phyloP scores from a whole-genome alignment of 2,888 invertebrate species.

The Ennomos fuscantarius region DNA sequence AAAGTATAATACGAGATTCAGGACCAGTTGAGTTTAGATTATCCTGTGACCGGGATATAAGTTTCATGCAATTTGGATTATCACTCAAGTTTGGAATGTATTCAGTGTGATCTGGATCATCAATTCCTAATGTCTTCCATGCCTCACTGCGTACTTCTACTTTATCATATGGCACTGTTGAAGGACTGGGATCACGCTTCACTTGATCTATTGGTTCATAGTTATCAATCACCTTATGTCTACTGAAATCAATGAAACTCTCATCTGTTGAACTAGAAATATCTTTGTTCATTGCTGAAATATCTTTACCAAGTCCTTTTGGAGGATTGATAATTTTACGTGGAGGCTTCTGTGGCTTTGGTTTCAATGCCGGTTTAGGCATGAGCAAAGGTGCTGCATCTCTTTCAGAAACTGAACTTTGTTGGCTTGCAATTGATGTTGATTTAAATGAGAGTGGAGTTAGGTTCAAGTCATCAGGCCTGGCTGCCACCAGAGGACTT shows the following conservation, averaged over 20 bases:
- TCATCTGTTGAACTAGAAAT: constrained; percentile 74
- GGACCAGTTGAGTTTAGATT: constrained; percentile 76
- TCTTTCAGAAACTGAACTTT: constrained; percentile 66
- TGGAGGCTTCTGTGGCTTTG: constrained; percentile 87
- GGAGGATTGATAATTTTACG: constrained; percentile 81
- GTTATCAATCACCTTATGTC: constrained; percentile 82
- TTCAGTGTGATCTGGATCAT: constrained; percentile 90
- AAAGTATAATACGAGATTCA: constrained; percentile 83
- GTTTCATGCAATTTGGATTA: constrained; percentile 76
- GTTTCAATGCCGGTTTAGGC: constrained; percentile 85
- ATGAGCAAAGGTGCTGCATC: constrained; percentile 75
- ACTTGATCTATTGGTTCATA: constrained; percentile 80
- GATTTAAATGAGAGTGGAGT: constrained; percentile 78
- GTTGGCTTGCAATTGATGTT: constrained; percentile 72
- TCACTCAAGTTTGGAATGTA: constrained; percentile 77
- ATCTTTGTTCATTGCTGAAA: constrained; percentile 61
- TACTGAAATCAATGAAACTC: constrained; percentile 71
- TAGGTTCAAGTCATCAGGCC: constrained; percentile 78
- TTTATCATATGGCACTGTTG: constrained; percentile 88
- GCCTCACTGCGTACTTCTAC: constrained; percentile 92
- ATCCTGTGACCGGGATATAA: constrained; percentile 81
- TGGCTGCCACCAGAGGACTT: constrained; percentile 90
- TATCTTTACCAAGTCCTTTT: constrained; percentile 68
- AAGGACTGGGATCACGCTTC: constrained; percentile 75
- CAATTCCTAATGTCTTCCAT: constrained; percentile 92